Percentiles rank a stretch among this genome's conserved stretches.
These are phyloP conservation scores for Sminthurides aquaticus DNA, from an alignment of 2,888 invertebrate genomes.

Conservation along the genomic window DNA sequence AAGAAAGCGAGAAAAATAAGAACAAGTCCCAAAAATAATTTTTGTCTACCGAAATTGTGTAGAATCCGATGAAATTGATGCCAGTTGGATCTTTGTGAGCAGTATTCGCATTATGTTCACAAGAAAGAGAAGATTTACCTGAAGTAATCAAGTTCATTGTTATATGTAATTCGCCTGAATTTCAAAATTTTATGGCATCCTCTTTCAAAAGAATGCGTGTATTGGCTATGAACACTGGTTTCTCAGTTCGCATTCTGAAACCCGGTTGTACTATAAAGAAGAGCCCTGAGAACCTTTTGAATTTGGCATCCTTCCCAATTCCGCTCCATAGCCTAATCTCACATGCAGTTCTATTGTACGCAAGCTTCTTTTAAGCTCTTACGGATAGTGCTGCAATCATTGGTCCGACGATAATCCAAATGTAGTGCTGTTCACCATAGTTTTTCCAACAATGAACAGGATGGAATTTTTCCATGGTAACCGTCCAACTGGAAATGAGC, in stretches of 20 bases:
- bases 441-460: constrained; percentile 44
- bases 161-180: too few relatives aligned
- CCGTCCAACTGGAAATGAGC: constrained; percentile 49
- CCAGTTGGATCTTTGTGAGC: constrained; percentile 44
- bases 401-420: constrained; percentile 46
- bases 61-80: constrained; percentile 42
- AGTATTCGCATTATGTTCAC: constrained; percentile 46
- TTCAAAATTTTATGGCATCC: too few relatives aligned
- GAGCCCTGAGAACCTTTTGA: too few relatives aligned
- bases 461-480: constrained; percentile 45
- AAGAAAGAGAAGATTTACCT: constrained; percentile 45
- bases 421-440: constrained; percentile 44
- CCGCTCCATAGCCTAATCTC: too few relatives aligned
- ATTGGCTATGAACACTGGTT: too few relatives aligned
- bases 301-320: too few relatives aligned
- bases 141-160: constrained; percentile 21
- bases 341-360: too few relatives aligned
- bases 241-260: too few relatives aligned
- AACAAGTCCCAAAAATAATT: background rate
- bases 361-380: too few relatives aligned
- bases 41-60: constrained; percentile 40
- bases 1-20: background rate
- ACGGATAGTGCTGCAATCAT: constrained; percentile 46
- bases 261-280: too few relatives aligned
- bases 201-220: too few relatives aligned